phyloP scores from a whole-genome alignment of 2,797 vertebrate genomes.

The Coluber constrictor region DNA sequence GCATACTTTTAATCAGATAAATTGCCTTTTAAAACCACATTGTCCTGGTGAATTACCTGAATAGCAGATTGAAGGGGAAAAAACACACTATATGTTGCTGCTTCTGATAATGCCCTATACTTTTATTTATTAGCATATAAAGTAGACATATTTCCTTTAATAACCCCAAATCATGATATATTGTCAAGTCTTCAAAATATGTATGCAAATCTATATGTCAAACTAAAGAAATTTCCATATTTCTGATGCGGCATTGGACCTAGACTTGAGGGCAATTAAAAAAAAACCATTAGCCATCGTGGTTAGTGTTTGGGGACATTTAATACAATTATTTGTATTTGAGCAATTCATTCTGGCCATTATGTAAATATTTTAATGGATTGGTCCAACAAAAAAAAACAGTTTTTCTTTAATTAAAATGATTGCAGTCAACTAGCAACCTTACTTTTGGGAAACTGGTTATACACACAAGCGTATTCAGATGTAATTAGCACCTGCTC shows the following conservation, averaged over 20 bases:
- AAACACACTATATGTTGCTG: neutral
- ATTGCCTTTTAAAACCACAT: neutral
- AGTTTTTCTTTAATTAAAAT: neutral
- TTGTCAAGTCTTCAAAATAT: neutral
- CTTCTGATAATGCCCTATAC: neutral
- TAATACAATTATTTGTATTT: neutral
- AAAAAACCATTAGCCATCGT: neutral
- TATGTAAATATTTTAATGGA: neutral
- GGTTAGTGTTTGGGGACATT: neutral
- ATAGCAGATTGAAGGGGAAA: neutral
- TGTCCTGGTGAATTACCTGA: neutral
- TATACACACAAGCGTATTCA: neutral
- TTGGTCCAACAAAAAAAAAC: neutral
- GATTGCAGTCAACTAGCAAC: neutral
- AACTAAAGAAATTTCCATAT: neutral
- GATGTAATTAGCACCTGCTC: neutral
- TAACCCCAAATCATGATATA: neutral
- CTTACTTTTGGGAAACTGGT: neutral
- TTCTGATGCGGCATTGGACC: neutral
- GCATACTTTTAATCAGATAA: neutral
- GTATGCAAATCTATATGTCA: neutral
- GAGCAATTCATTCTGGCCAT: neutral
- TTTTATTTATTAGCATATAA: neutral
- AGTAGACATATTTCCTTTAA: neutral
- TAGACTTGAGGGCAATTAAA: neutral